Evolutionary conservation across 2,113 vertebrate species (phyloP), one percentile per base, ranked within the genome.

Genomic region (Nyctibius bracteatus): DNA sequence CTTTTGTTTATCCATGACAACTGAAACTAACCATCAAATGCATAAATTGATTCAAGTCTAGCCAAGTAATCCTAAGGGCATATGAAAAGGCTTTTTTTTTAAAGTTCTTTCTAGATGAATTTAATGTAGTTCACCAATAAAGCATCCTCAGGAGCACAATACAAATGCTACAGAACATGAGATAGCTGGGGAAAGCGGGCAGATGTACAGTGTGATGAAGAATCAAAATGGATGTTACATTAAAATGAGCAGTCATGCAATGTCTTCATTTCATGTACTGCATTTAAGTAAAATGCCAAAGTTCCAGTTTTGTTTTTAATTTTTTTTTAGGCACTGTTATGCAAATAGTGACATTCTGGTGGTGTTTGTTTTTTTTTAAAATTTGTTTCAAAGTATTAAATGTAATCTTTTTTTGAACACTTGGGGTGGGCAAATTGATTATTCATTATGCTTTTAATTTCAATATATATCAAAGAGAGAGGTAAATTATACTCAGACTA

Each of bases 1-100:
- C 94, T 95, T 98, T 98, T 97, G 97, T 98, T 98, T 98, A 98
- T 96, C 95, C 94, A 97, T 96, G 97, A 98, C 96, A 98, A 98
- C 93, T 97, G 97, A 98, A 98, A 97, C 95, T 98, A 98, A 97
- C 96, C 97, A 97, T 98, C 98, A 97, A 96, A 97, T 97, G 96
- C 96, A 97, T 97, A 97, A 97, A 97, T 85, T 97, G 97, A 98
- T 98, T 97, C 97, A 97, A 97, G 88, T 97, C 91, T 97, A 94
- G 96, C 97, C 96, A 98, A 98, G 96, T 95, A 97, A 98, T 98
- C 95, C 97, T 98, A 98, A 97, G 96, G 97, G 95, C 94, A 97
- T 93, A 97, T 94, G 85, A 96, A 96, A 97, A 97, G 91, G 93
- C 91, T 74, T 59, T 93, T 94, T 96, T 96, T 95, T 94, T 90